These are phyloP conservation scores for Tuberolachnus salignus DNA, from an alignment of 2,888 invertebrate species.

Conservation along the genomic window DNA sequence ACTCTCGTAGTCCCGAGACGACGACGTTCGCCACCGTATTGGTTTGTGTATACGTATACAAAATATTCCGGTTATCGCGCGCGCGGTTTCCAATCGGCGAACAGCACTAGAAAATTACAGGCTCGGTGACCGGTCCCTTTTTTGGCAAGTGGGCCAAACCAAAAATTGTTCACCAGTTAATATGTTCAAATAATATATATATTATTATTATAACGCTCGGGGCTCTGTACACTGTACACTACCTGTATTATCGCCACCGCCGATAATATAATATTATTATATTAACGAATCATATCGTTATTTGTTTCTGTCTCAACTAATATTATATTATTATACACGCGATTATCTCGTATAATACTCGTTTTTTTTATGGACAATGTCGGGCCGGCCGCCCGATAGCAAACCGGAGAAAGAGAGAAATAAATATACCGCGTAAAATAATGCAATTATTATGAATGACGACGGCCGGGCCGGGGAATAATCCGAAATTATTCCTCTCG, in stretches of 20 bases:
- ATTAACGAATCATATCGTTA: too few relatives aligned
- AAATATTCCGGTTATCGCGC: slow-evolving; percentile 45
- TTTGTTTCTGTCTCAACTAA: too few relatives aligned
- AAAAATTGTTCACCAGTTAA: slow-evolving; percentile 48
- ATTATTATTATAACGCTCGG: background rate
- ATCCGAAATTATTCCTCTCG: background rate
- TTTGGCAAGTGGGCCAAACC: slow-evolving; percentile 53
- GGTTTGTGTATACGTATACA: background rate
- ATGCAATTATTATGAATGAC: too few relatives aligned
- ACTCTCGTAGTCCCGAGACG: background rate
- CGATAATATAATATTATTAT: slow-evolving; percentile 22
- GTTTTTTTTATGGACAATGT: too few relatives aligned
- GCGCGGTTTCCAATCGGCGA: slow-evolving; percentile 39
- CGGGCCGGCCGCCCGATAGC: too few relatives aligned
- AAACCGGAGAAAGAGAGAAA: background rate
- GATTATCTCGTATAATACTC: too few relatives aligned
- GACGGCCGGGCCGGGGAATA: background rate
- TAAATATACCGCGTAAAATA: background rate
- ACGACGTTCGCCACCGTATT: slow-evolving; percentile 4
- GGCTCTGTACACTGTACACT: background rate
- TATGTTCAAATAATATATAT: too few relatives aligned
- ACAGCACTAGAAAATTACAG: slow-evolving; percentile 35
- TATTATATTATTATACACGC: too few relatives aligned
- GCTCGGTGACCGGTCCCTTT: slow-evolving; percentile 50
- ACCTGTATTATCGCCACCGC: background rate